A percentile compares a stretch with the other conserved stretches of the same genome.
Conservation (phyloP, 2,888 invertebrate species). For the Lutraria lutraria region DNA sequence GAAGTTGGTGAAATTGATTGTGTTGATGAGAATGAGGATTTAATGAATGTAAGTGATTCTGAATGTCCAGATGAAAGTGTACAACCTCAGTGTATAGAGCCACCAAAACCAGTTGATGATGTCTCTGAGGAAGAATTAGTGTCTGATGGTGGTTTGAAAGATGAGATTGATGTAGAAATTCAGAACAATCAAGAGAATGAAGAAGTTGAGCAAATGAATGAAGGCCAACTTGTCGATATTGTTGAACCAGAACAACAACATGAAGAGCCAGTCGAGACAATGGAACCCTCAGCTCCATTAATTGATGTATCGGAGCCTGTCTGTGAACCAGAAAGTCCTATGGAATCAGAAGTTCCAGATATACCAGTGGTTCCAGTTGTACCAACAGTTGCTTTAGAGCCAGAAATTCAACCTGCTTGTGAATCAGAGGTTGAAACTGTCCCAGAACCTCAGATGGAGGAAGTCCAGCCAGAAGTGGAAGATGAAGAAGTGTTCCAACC, state of each 20-base stretch:
- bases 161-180: constrained; percentile 57
- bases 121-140: constrained; percentile 68
- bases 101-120: constrained; percentile 37
- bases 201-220: constrained; percentile 51
- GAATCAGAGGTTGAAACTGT: constrained; percentile 26
- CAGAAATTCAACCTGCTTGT: constrained; percentile 26
- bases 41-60: constrained; percentile 51
- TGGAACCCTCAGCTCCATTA: constrained; percentile 19
- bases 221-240: constrained; percentile 62
- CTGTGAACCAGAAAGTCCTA: constrained; percentile 3
- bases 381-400: constrained; percentile 24
- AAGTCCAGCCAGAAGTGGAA: neutral
- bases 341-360: constrained; percentile 25
- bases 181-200: constrained; percentile 58
- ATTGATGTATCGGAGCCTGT: constrained; percentile 29
- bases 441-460: constrained; percentile 29
- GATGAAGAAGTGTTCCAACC: constrained; percentile 37
- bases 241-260: constrained; percentile 39
- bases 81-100: constrained; percentile 35
- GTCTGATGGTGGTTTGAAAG: constrained; percentile 64
- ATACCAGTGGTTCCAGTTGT: constrained; percentile 11
- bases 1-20: constrained; percentile 52
- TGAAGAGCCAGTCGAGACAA: constrained; percentile 22
- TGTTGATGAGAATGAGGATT: constrained; percentile 46
- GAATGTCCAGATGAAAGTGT: constrained; percentile 39